Conservation (phyloP, 2,113 vertebrate genomes). For the Stigmatopora argus region DNA sequence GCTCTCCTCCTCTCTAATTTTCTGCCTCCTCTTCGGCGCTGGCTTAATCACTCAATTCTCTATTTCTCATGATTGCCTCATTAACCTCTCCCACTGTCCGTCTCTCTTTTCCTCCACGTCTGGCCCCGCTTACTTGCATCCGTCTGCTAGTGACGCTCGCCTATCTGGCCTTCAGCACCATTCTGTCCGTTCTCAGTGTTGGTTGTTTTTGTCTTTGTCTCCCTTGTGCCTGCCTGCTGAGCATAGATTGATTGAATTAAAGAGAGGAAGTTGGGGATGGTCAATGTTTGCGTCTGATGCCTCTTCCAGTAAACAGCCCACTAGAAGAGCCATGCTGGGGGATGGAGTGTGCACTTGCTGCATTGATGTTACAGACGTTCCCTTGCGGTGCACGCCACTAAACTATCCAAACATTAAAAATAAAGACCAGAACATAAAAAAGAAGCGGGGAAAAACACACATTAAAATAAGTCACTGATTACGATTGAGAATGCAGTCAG, state of each 20-base stretch:
- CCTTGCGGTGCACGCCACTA: neutral
- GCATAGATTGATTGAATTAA: conserved; percentile 64
- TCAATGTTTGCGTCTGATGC: conserved; percentile 69
- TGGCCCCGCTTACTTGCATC: conserved; percentile 1
- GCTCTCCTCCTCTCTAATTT: conserved; percentile 60
- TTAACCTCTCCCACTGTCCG: conserved; percentile 59
- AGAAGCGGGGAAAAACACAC: neutral
- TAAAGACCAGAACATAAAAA: neutral
- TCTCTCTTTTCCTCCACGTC: conserved; percentile 22
- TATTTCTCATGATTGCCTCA: conserved; percentile 61
- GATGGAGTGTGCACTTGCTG: conserved; percentile 35
- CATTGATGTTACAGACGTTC: conserved; percentile 8
- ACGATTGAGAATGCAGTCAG: neutral
- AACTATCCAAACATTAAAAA: conserved; percentile 9
- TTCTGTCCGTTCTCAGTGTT: conserved; percentile 18
- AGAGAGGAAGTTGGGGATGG: conserved; percentile 51
- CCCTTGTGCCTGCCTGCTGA: conserved; percentile 36
- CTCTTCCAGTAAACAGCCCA: conserved; percentile 59
- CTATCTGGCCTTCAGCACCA: conserved; percentile 1
- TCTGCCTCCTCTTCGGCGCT: conserved; percentile 34
- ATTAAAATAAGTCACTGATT: conserved; percentile 1
- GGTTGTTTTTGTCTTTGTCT: conserved; percentile 19
- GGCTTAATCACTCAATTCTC: conserved; percentile 58
- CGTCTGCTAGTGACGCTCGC: conserved; percentile 6
- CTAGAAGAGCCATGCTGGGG: conserved; percentile 30